These are phyloP conservation scores for Drosophila hamatofila DNA, from an alignment of 2,888 invertebrate species.

Conservation along the genomic window DNA sequence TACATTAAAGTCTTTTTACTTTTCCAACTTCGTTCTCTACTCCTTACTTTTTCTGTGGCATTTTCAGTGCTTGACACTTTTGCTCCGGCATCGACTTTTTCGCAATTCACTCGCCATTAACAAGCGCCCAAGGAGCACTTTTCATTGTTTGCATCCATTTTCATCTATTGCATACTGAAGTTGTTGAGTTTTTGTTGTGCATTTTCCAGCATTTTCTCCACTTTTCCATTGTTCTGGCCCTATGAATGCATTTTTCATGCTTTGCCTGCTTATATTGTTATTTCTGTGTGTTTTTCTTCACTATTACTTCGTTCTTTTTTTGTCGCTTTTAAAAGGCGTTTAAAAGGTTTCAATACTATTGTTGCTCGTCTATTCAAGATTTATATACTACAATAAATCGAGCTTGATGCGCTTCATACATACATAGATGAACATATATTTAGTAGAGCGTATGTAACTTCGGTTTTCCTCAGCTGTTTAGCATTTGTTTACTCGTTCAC, in stretches of 20 bases:
- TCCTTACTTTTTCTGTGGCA: not conserved
- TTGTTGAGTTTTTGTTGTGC: slow-evolving; percentile 16
- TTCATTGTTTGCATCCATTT: slow-evolving; percentile 33
- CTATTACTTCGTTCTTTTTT: not conserved
- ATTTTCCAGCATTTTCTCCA: slow-evolving; percentile 6
- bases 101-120: slow-evolving; percentile 56
- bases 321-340: not conserved
- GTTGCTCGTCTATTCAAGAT: not conserved
- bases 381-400: not conserved
- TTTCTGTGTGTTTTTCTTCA: slow-evolving; percentile 2
- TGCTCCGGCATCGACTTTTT: slow-evolving; percentile 14
- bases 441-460: not conserved
- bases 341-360: slow-evolving; percentile 6
- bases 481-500: not conserved
- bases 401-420: not conserved
- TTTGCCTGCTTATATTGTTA: slow-evolving; percentile 26
- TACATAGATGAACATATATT: not conserved
- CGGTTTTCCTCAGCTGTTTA: not conserved
- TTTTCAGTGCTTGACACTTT: slow-evolving; percentile 19
- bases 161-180: slow-evolving; percentile 25
- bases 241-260: slow-evolving; percentile 57
- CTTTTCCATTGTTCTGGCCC: slow-evolving; percentile 29
- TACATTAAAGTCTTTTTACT: not conserved
- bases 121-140: slow-evolving; percentile 28
- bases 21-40: not conserved